Evolutionary conservation across 2,113 vertebrate species (phyloP).

Genomic region (Odocoileus hemionus): DNA sequence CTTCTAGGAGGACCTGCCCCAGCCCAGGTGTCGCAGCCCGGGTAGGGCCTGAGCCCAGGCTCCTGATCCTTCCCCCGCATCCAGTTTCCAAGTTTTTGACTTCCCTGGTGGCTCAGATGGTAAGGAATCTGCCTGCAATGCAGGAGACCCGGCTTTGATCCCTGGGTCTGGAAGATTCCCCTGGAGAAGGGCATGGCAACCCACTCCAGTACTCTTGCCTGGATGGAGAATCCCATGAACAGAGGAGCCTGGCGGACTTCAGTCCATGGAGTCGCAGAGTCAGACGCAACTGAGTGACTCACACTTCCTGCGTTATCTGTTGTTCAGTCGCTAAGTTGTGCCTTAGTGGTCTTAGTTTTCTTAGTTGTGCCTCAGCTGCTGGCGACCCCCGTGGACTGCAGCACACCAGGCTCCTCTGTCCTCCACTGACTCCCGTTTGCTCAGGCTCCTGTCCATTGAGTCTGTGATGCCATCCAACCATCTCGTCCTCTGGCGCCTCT

Average conservation of each 20-base stretch:
- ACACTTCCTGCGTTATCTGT: background rate
- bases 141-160: background rate
- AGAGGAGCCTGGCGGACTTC: background rate
- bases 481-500: background rate
- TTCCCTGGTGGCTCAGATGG: background rate
- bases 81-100: background rate
- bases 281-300: background rate
- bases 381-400: background rate
- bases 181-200: background rate
- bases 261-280: background rate
- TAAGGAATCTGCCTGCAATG: background rate
- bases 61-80: rapidly evolving
- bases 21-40: background rate
- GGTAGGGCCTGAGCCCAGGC: background rate
- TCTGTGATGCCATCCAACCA: background rate
- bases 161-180: background rate
- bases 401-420: background rate
- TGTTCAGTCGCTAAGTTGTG: background rate
- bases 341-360: background rate
- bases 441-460: background rate
- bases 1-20: background rate
- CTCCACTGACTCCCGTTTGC: background rate
- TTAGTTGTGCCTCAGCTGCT: background rate
- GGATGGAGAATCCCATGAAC: background rate
- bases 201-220: background rate